Conservation (phyloP, 2,888 invertebrate species). For the Ormyrus thymus region DNA sequence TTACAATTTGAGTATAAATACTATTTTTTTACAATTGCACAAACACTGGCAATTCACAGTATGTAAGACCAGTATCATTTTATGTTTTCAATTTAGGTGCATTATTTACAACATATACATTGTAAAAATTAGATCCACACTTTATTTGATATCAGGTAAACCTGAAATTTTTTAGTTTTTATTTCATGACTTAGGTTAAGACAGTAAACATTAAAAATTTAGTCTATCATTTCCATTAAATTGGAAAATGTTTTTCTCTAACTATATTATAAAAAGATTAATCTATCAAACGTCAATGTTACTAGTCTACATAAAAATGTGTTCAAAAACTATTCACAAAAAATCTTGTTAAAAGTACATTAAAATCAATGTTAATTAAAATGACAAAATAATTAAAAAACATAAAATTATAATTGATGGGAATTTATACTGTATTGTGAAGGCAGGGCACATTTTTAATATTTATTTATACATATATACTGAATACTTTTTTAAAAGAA, state of each 20-base stretch:
- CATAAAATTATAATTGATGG: conserved; percentile 15
- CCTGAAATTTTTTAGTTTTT: conserved; percentile 25
- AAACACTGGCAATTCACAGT: neutral
- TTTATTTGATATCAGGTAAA: conserved; percentile 44
- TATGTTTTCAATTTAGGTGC: conserved; percentile 8
- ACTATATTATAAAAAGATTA: conserved; percentile 13
- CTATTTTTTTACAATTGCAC: neutral
- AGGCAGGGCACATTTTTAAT: conserved; percentile 17
- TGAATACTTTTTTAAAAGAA: conserved; percentile 3
- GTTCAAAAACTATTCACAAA: conserved; percentile 43
- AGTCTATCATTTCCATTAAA: conserved; percentile 21
- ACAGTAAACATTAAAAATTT: conserved; percentile 1
- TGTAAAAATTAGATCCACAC: conserved; percentile 33
- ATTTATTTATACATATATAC: conserved; percentile 5
- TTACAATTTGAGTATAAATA: neutral
- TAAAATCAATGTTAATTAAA: conserved; percentile 20
- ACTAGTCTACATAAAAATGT: conserved; percentile 53
- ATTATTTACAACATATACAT: neutral
- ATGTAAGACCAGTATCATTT: neutral
- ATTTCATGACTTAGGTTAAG: conserved; percentile 16
- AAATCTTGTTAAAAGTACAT: conserved; percentile 41
- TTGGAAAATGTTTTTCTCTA: conserved; percentile 23
- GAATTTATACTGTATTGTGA: conserved; percentile 1
- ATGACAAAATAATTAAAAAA: conserved; percentile 28
- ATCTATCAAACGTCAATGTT: conserved; percentile 35